Base-by-base conservation (phyloP, 2,113 vertebrate genomes). In the Epinephelus lanceolatus region DNA sequence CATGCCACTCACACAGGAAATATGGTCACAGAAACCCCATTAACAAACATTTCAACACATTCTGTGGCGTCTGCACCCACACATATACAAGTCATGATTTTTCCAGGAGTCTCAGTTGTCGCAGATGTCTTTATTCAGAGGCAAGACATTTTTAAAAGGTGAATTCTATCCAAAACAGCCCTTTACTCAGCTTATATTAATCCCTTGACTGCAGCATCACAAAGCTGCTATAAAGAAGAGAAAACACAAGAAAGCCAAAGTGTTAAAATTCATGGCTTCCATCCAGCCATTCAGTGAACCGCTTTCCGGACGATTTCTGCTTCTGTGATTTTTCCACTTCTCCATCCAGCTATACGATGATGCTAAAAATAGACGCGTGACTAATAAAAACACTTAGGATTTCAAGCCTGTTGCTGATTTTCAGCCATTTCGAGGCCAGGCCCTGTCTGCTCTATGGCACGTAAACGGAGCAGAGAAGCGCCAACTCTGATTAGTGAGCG, bases 341-440 rank as follows among this genome's bases (percentile, higher is more conserved):
- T 88, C 75, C 57, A 53, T 87, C 84, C 87, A 89, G 87, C 89
- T 86, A 85, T 86, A 94, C 79, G 69, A 81, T 90, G 85, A 57
- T 42, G 78, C 84, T 92, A 90, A 88, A 92, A 90, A 93, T 88
- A 94, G 86, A 71, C 71, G 21, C 73, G 65, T 67, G 83, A 89
- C 71, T 89, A 92, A 93, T 87, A 86, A 90, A 87, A 86, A 90
- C 86, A 86, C 76, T 83, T 73, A 47, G 19, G 63, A 73, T 81
- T 90, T 88, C n/a, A 55, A 90, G 91, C 59, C 90, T 88, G 88
- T 84, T 89, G 74, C 84, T 82, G 80, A 88, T 88, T 92, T 87
- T 73, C 68, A 81, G 33, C 56, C 80, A 25, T 71, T 81, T 27
- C 15, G 69, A 76, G 75, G 71, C 81, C 78, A 12, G 80, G 74